Evolutionary conservation across 2,113 vertebrate genomes (phyloP).

Genomic region (Burhinus bistriatus): DNA sequence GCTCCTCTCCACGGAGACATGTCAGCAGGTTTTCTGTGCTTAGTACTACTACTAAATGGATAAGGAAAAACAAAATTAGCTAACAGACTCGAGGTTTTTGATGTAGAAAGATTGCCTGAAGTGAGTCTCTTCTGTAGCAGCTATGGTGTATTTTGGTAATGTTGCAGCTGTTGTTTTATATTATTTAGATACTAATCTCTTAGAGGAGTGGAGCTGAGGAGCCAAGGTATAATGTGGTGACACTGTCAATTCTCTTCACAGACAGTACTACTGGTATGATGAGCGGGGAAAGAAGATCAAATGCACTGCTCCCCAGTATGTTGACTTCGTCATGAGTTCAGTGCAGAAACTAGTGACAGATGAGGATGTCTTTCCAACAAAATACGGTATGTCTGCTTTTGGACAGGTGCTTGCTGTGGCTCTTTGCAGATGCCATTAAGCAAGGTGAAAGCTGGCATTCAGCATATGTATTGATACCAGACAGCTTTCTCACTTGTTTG

Average conservation of each 20-base stretch:
- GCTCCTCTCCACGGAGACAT: background rate
- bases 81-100: background rate
- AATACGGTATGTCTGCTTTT: conserved; percentile 83
- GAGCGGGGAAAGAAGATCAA: conserved; percentile 98
- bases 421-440: rapidly evolving
- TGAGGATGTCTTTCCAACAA: conserved; percentile 97
- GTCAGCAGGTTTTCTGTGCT: background rate
- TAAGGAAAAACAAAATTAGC: background rate
- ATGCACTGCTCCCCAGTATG: conserved; percentile 97
- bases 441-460: background rate
- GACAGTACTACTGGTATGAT: conserved; percentile 99
- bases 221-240: background rate
- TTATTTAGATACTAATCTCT: background rate
- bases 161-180: background rate
- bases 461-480: background rate
- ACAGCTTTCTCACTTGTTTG: background rate
- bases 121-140: background rate
- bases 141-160: background rate
- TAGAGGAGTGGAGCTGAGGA: background rate
- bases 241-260: conserved; percentile 61
- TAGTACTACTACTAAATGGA: background rate
- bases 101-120: background rate
- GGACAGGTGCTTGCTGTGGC: background rate
- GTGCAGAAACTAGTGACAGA: conserved; percentile 98
- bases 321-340: conserved; percentile 98